A percentile compares a stretch with the other conserved stretches of the same genome.
These are phyloP conservation scores for Rhynchophorus ferrugineus DNA, from an alignment of 1,140 invertebrate species.

Conservation along the genomic window DNA sequence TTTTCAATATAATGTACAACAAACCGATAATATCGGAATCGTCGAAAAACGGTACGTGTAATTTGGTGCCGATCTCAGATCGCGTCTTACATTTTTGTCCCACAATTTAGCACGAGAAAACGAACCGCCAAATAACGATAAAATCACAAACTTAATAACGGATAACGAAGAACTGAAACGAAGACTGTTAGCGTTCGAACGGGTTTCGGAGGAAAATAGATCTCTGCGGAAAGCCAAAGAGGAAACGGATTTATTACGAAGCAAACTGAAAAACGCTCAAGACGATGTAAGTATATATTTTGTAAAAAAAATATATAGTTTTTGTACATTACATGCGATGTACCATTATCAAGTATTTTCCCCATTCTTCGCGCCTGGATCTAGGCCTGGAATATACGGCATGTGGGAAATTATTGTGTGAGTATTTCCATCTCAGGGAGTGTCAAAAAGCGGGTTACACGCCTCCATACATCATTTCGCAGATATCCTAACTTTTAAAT, in stretches of 20 bases:
- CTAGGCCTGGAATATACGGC: too few relatives aligned
- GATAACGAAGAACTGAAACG: conserved; percentile 60
- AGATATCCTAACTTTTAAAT: too few relatives aligned
- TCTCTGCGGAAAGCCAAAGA: conserved; percentile 51
- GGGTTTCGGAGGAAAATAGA: conserved; percentile 56
- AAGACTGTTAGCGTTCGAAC: conserved; percentile 51
- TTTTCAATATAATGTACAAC: conserved; percentile 57
- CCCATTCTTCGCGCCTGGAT: too few relatives aligned
- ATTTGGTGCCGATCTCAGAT: too few relatives aligned
- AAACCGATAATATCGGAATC: conserved; percentile 9
- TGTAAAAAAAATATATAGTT: too few relatives aligned
- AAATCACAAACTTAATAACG: conserved; percentile 40
- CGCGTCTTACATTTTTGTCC: too few relatives aligned
- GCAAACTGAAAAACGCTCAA: conserved; percentile 56
- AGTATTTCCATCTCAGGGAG: too few relatives aligned
- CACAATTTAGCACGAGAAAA: conserved; percentile 1
- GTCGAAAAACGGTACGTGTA: conserved; percentile 2
- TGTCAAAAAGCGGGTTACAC: conserved; percentile 31
- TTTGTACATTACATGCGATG: too few relatives aligned
- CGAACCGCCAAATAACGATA: background rate
- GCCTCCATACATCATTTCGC: background rate
- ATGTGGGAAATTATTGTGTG: too few relatives aligned
- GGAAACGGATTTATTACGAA: conserved; percentile 52
- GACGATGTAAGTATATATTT: conserved; percentile 50
- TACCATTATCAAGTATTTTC: too few relatives aligned